Evolutionary conservation across 2,797 vertebrate genomes (phyloP).

Genomic region (Smutsia gigantea): DNA sequence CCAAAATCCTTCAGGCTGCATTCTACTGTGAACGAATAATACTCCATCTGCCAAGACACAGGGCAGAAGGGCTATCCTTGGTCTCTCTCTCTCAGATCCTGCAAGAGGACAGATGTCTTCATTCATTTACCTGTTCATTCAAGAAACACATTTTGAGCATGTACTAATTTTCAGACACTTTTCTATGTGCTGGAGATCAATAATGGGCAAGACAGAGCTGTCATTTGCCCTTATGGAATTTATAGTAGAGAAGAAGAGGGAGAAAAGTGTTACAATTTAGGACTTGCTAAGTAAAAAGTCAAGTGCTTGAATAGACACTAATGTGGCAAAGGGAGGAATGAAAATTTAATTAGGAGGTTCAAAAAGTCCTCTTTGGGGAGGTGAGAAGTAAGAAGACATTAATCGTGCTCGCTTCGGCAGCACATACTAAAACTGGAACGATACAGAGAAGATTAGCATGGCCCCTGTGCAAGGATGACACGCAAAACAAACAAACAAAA

Average conservation of each 20-base stretch:
- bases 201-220: not conserved
- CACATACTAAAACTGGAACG: no score
- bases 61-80: not conserved
- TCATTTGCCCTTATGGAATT: not conserved
- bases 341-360: not conserved
- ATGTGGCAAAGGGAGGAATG: not conserved
- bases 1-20: not conserved
- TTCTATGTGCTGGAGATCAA: not conserved
- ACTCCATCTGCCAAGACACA: not conserved
- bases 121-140: not conserved
- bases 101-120: not conserved
- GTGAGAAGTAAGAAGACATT: not conserved
- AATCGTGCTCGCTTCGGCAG: no score
- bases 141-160: not conserved
- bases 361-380: not conserved
- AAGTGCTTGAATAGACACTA: not conserved
- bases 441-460: no score
- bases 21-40: not conserved
- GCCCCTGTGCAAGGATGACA: no score
- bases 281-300: not conserved
- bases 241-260: not conserved
- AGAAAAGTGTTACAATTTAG: not conserved
- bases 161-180: slow-evolving; percentile 19
- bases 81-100: not conserved
- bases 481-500: no score